A percentile compares a stretch with the other conserved stretches of the same genome.
Evolutionary conservation across 2,888 invertebrate genomes (phyloP).

Genomic region (Horisme vitalbata): DNA sequence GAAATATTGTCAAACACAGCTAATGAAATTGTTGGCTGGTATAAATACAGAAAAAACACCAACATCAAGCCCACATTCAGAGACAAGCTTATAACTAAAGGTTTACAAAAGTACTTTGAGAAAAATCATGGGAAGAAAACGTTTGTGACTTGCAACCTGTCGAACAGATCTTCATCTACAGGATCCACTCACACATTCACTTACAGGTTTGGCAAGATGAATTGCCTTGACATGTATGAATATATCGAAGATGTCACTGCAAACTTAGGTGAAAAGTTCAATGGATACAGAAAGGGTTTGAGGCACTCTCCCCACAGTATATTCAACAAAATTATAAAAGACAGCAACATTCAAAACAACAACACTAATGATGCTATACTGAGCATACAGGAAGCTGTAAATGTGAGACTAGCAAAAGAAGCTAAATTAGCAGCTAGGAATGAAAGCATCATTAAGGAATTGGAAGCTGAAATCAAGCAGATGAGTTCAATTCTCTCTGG

Average conservation of each 20-base stretch:
- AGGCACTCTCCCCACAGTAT: constrained; percentile 60
- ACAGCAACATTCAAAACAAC: constrained; percentile 64
- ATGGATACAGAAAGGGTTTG: constrained; percentile 69
- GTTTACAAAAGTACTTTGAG: constrained; percentile 82
- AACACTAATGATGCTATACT: constrained; percentile 69
- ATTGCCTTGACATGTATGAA: constrained; percentile 79
- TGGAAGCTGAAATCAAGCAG: constrained; percentile 74
- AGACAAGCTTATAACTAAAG: constrained; percentile 85
- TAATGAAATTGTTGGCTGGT: constrained; percentile 86
- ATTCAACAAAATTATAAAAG: constrained; percentile 70
- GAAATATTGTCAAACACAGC: constrained; percentile 77
- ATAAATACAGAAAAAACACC: constrained; percentile 82
- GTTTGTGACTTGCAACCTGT: constrained; percentile 85
- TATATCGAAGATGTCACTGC: constrained; percentile 78
- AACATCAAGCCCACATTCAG: constrained; percentile 82
- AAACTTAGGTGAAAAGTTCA: constrained; percentile 78
- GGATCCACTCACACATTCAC: constrained; percentile 84
- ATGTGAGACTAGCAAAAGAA: constrained; percentile 63
- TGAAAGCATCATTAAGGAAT: constrained; percentile 65
- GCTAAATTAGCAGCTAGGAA: constrained; percentile 69
- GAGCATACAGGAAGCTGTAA: constrained; percentile 70
- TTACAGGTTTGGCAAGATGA: constrained; percentile 84
- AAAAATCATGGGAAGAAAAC: constrained; percentile 78
- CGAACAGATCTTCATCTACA: constrained; percentile 73
- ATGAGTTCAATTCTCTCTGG: constrained; percentile 71